Conservation (phyloP, 1,140 invertebrate species). For the Drosophila varians region DNA sequence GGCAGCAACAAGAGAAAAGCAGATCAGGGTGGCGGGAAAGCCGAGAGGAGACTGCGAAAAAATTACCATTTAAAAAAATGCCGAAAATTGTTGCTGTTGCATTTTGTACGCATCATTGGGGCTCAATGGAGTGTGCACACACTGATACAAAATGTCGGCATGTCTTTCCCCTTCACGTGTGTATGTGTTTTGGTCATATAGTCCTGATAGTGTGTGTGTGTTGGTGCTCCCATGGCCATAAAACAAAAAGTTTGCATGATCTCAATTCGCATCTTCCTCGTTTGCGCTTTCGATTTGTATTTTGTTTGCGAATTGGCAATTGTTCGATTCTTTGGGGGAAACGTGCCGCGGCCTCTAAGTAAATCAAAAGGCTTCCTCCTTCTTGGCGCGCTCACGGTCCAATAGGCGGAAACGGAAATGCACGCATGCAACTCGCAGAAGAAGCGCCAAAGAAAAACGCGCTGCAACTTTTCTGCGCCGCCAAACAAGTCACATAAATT, state of each 20-base stretch:
- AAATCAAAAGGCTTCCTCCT: constrained; percentile 63
- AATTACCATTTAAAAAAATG: constrained; percentile 77
- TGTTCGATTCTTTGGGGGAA: constrained; percentile 61
- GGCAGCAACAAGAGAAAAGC: constrained; percentile 32
- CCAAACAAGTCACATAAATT: constrained; percentile 65
- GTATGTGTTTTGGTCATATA: constrained; percentile 4
- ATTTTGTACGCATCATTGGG: constrained; percentile 82
- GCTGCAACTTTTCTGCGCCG: constrained; percentile 37
- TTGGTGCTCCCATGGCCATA: constrained; percentile 27
- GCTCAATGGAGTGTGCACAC: constrained; percentile 79
- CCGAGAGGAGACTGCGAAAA: constrained; percentile 42
- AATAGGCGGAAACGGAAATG: constrained; percentile 77
- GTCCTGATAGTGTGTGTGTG: constrained; percentile 10
- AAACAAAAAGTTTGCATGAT: constrained; percentile 69
- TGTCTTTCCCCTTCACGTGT: constrained; percentile 24
- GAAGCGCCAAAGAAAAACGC: constrained; percentile 16
- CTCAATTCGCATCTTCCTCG: constrained; percentile 42
- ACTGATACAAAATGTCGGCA: constrained; percentile 79
- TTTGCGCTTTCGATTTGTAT: constrained; percentile 46
- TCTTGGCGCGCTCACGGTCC: constrained; percentile 28
- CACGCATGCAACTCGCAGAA: constrained; percentile 66
- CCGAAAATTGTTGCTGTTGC: constrained; percentile 77
- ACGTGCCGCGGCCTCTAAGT: constrained; percentile 61
- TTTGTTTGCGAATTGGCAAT: constrained; percentile 71
- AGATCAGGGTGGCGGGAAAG: constrained; percentile 5